A percentile compares a stretch with the other conserved stretches of the same genome.
Conservation (phyloP, 2,797 vertebrate genomes). For the Dicrostonyx torquatus region DNA sequence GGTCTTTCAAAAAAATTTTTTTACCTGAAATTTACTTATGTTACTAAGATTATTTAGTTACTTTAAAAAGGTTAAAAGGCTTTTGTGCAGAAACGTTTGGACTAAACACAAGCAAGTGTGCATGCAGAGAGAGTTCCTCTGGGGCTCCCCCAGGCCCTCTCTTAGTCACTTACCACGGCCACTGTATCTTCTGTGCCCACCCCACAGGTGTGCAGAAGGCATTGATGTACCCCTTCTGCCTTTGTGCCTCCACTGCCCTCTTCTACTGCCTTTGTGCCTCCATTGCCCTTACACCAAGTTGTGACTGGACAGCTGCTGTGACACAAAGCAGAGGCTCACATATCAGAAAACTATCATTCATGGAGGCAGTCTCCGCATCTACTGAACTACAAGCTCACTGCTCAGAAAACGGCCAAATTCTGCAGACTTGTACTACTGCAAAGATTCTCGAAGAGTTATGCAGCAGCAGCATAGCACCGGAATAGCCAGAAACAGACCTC, state of each 20-base stretch:
- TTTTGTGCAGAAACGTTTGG: constrained; percentile 24
- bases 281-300: background rate
- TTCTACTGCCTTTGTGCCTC: background rate
- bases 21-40: background rate
- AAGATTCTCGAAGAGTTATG: background rate
- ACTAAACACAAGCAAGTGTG: background rate
- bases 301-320: background rate
- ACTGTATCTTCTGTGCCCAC: background rate
- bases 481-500: background rate
- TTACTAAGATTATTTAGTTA: constrained; percentile 8
- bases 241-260: background rate
- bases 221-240: background rate
- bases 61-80: background rate
- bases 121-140: background rate
- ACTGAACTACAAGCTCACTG: background rate
- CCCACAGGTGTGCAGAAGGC: background rate
- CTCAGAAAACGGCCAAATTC: background rate
- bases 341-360: background rate
- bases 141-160: background rate
- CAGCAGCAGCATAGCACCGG: too few species aligned
- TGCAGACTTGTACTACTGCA: background rate
- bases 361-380: background rate
- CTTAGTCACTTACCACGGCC: too few species aligned
- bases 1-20: background rate
- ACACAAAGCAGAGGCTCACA: background rate